A percentile compares a stretch with the other conserved stretches of the same genome.
Conservation (phyloP, 2,888 invertebrate genomes). For the Eupeodes luniger region DNA sequence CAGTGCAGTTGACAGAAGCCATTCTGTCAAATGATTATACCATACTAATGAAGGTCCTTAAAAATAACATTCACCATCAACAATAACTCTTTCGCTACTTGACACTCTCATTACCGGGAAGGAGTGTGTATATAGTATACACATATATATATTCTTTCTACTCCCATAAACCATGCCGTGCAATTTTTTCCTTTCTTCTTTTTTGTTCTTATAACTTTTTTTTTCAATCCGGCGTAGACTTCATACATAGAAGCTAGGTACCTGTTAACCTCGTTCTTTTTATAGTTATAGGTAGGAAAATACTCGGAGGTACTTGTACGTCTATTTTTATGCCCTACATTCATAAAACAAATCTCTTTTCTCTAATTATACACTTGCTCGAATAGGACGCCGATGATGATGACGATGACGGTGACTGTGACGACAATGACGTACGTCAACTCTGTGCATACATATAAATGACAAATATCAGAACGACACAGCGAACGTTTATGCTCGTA, state of each 20-base stretch:
- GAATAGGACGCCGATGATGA: constrained; percentile 2
- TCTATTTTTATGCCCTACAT: constrained; percentile 56
- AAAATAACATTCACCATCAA: constrained; percentile 54
- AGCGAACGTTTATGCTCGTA: background rate
- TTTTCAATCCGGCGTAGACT: constrained; percentile 24
- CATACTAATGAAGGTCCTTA: constrained; percentile 58
- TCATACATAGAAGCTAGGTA: constrained; percentile 6
- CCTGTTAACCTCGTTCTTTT: constrained; percentile 67
- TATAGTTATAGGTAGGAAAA: too few species aligned
- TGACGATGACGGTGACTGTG: background rate
- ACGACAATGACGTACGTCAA: constrained; percentile 21
- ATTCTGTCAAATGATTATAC: constrained; percentile 49
- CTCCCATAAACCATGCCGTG: background rate
- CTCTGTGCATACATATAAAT: constrained; percentile 49
- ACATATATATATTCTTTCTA: background rate
- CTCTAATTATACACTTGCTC: constrained; percentile 67
- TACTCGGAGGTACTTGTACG: background rate
- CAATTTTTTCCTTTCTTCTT: background rate
- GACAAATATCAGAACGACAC: constrained; percentile 54
- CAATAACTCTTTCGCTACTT: constrained; percentile 58
- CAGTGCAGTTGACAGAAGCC: constrained; percentile 46
- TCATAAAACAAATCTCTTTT: constrained; percentile 44
- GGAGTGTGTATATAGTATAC: constrained; percentile 27
- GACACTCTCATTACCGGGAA: constrained; percentile 62
- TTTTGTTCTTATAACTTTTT: background rate